Evolutionary conservation across 2,888 invertebrate genomes (phyloP).

Genomic region (Thumatha senex): DNA sequence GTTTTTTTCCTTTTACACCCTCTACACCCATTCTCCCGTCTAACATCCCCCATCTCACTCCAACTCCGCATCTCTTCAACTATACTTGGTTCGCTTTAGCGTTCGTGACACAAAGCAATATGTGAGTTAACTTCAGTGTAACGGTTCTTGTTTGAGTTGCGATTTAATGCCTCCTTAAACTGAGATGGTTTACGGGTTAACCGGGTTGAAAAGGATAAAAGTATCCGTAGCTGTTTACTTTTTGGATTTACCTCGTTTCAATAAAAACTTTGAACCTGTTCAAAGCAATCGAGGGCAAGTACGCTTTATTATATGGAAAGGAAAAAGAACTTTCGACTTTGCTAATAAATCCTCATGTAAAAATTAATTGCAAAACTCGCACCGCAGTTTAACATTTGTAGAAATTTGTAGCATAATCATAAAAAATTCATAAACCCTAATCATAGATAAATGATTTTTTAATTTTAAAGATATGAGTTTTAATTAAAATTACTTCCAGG

Average conservation of each 20-base stretch:
- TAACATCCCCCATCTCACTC: constrained; percentile 69
- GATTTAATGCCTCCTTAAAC: constrained; percentile 84
- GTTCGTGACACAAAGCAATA: constrained; percentile 84
- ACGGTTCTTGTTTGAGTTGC: constrained; percentile 83
- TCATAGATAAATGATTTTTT: constrained; percentile 14
- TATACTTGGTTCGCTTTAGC: constrained; percentile 72
- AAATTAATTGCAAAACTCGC: no score
- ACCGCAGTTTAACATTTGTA: neutral
- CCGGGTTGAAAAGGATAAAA: constrained; percentile 78
- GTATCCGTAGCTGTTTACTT: constrained; percentile 75
- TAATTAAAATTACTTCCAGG: constrained; percentile 17
- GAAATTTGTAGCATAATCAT: no score
- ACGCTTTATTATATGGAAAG: constrained; percentile 45
- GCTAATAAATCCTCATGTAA: neutral
- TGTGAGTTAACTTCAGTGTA: constrained; percentile 83
- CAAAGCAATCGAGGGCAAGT: constrained; percentile 54
- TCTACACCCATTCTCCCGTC: constrained; percentile 75
- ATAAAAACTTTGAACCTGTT: constrained; percentile 74
- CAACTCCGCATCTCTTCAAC: constrained; percentile 60
- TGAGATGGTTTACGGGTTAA: constrained; percentile 83
- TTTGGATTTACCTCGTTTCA: constrained; percentile 66
- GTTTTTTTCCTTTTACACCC: constrained; percentile 82
- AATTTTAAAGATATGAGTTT: no score
- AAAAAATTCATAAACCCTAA: no score
- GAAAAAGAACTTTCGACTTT: constrained; percentile 26